Base-by-base conservation (phyloP, 2,888 invertebrate species). In the Liodrosophila aerea region DNA sequence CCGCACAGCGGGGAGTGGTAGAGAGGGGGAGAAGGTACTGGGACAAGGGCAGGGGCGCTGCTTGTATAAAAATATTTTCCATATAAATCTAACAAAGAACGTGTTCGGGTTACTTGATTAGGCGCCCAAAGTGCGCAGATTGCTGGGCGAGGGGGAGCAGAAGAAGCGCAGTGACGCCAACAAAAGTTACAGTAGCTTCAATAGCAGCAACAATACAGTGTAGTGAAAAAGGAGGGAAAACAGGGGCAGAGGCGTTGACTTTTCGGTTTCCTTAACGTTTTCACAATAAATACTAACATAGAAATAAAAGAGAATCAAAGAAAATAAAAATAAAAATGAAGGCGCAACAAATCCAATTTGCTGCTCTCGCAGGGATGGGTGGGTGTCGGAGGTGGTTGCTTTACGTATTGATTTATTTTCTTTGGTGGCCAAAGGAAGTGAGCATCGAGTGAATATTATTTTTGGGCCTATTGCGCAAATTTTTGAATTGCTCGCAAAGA, bases 31-130 rank as follows among this genome's bases (percentile, higher is more conserved):
- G 30, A n/a, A n/a, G n/a, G n/a, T n/a, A 37, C 13, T 4, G 33
- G 43, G 12, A 7, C 8, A 1, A 29, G 47, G 39, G 39, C 13
- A 9, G 53, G 45, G 53, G 54, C 49, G 50, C 58, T 64, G 51
- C 74, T 71, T 83, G 82, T 81, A 86, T 81, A 74, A 83, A 86
- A 76, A 83, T 85, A 85, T 86, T 86, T 85, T 82, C 86, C 69
- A 78, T 76, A 87, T 86, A 86, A 85, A 87, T 86, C 87, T 86
- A 86, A 85, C 75, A 87, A 82, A 64, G 80, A 74, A 85, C 85
- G 85, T 85, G 87, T 85, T 80, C 64, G 73, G 87, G 85, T 85
- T 85, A 76, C 76, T 85, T 87, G 85, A 85, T 85, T 85, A 80
- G 77, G 73, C 66, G 51, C 27, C 49, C 54, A 64, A 69, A 72